Evolutionary conservation across 2,113 vertebrate species (phyloP), one percentile per base, ranked within the genome.

Genomic region (Agapornis roseicollis): DNA sequence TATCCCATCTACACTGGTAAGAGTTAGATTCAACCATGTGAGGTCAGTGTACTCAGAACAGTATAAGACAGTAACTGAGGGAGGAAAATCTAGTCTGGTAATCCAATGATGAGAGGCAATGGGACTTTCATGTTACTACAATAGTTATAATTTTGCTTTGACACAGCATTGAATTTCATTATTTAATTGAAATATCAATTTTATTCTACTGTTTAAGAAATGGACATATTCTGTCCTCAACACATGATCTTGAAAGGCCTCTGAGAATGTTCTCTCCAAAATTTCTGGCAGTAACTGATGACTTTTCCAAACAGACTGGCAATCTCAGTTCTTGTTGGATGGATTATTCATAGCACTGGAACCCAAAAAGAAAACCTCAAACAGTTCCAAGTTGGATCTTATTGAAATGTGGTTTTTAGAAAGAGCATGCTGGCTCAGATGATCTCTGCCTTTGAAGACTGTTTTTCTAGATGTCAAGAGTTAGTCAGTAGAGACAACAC

Each of bases 401-500:
- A 44, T 39, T 87, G 37, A 14, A 77, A 72, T 63, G 28, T 55
- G 39, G 5, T 71, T 86, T 72, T 89, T 37, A 41, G 60, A 61
- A 79, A 53, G 39, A 92, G 49, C 10, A 55, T 7, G 20, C 12
- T n/a, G 24, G 16, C 44, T 72, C 10, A 85, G 74, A 60, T 1
- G 3, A 58, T 64, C 27, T 76, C 56, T 90, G 23, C 29, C 60
- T 92, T 86, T 52, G 66, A 83, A 71, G 35, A 28, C 25, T 70
- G 13, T 50, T 84, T 89, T 89, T 49, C 69, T 71, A 13, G 35
- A 72, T 66, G 44, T 79, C 73, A 89, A 52, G 65, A 93, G 28
- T 56, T 74, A 81, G 46, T 35, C 29, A 63, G 42, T 41, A 29
- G 27, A 89, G 47, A 89, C 37, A 79, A 17, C 29, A 39, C 11